Percentiles rank a stretch among this genome's conserved stretches.
phyloP scores from a whole-genome alignment of 1,140 invertebrate species.

The Zaprionus kolodkinae region DNA sequence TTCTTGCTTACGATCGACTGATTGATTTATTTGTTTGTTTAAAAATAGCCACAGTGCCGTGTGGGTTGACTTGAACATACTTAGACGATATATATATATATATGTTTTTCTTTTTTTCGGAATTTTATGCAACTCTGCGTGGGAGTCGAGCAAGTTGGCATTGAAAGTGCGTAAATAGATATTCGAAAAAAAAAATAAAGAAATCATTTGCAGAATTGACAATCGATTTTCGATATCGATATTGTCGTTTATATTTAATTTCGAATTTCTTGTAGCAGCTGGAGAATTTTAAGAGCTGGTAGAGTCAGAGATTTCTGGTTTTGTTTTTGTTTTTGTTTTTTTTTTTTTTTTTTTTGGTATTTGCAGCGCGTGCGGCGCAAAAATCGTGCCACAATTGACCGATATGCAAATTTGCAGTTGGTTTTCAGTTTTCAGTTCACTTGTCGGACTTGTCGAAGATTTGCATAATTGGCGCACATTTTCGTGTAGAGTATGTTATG shows the following conservation, averaged over 20 bases:
- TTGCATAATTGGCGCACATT: slow-evolving; percentile 71
- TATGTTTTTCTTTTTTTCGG: slow-evolving; percentile 18
- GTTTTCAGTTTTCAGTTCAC: slow-evolving; percentile 51
- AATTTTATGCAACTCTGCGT: slow-evolving; percentile 34
- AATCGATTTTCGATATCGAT: no score
- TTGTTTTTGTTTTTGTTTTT: slow-evolving; percentile 12
- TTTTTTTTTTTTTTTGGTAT: slow-evolving; percentile 36
- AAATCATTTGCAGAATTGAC: neutral
- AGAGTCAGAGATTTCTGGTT: neutral
- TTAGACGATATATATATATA: slow-evolving; percentile 7
- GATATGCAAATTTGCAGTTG: slow-evolving; percentile 66
- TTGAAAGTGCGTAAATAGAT: slow-evolving; percentile 56
- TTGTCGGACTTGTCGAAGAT: slow-evolving; percentile 41
- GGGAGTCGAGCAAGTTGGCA: slow-evolving; percentile 52
- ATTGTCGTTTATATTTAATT: no score
- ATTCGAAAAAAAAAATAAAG: slow-evolving; percentile 8
- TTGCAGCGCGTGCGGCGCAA: slow-evolving; percentile 64
- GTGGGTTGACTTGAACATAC: slow-evolving; percentile 45
- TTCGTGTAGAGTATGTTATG: slow-evolving; percentile 51
- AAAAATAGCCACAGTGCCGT: slow-evolving; percentile 59
- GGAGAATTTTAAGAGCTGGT: neutral
- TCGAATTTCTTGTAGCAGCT: no score
- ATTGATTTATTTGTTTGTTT: slow-evolving; percentile 69
- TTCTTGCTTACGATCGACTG: slow-evolving; percentile 18
- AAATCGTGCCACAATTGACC: slow-evolving; percentile 78